Evolutionary conservation across 2,888 invertebrate genomes (phyloP).

Genomic region (Galerucella pusilla): DNA sequence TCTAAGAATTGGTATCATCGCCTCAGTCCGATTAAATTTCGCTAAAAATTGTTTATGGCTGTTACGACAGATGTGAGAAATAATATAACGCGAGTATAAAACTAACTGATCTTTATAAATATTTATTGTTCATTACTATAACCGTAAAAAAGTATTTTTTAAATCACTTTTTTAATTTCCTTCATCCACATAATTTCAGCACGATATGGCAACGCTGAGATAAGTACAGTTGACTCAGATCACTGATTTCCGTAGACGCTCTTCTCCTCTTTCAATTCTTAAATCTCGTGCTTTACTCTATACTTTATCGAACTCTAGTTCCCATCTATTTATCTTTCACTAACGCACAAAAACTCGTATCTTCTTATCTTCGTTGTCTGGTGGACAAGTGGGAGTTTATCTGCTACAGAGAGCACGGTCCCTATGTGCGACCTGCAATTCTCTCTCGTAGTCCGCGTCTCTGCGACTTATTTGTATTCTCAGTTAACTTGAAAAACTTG

Average conservation of each 20-base stretch:
- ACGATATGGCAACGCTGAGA: constrained; percentile 17
- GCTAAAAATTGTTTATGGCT: no score
- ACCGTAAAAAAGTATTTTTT: no score
- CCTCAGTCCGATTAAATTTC: no score
- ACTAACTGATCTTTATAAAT: no score
- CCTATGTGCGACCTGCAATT: constrained; percentile 13
- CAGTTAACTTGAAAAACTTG: constrained; percentile 11
- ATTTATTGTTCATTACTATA: neutral
- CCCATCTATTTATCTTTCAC: neutral
- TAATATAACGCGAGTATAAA: no score
- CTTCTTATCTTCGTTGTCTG: neutral
- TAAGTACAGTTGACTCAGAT: constrained; percentile 36
- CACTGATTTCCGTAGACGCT: constrained; percentile 36
- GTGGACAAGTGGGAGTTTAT: constrained; percentile 13
- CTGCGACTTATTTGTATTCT: neutral
- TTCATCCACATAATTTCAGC: neutral
- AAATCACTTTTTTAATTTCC: neutral
- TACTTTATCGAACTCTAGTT: neutral
- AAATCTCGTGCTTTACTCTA: constrained; percentile 15
- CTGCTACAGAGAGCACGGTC: constrained; percentile 5
- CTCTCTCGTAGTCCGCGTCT: neutral
- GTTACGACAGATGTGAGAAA: no score
- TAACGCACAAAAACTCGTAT: neutral
- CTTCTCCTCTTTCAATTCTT: constrained; percentile 21
- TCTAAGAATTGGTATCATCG: no score